Conservation (phyloP, 1,140 invertebrate species). For the Fopius arisanus region DNA sequence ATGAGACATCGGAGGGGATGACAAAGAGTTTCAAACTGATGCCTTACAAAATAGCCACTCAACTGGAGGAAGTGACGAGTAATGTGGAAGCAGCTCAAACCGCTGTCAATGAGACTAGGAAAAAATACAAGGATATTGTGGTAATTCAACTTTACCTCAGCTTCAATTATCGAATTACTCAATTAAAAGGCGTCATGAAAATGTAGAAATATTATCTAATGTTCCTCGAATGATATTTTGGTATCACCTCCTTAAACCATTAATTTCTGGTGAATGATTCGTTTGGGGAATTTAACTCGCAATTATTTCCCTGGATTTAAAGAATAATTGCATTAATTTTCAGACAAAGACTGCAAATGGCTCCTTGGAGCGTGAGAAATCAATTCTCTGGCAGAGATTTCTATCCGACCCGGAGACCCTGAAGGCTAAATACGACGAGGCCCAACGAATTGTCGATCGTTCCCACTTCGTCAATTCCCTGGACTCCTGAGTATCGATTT, state of each 20-base stretch:
- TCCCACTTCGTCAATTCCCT: constrained; percentile 28
- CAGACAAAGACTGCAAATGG: constrained; percentile 46
- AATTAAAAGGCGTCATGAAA: not conserved
- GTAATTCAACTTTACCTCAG: constrained; percentile 38
- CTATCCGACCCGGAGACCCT: constrained; percentile 49
- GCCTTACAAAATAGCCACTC: constrained; percentile 32
- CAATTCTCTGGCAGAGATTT: constrained; percentile 49
- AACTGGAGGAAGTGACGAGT: constrained; percentile 38
- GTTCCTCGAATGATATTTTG: no score
- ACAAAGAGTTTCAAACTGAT: constrained; percentile 45
- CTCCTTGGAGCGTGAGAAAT: constrained; percentile 48
- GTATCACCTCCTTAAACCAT: no score
- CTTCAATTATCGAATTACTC: not conserved
- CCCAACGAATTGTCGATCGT: constrained; percentile 27
- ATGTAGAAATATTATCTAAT: no score
- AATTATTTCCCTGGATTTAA: not conserved
- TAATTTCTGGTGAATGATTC: no score
- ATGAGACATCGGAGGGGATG: constrained; percentile 42
- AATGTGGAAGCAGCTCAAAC: constrained; percentile 38
- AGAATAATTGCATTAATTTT: constrained; percentile 22
- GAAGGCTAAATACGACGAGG: constrained; percentile 46
- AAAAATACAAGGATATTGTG: constrained; percentile 48
- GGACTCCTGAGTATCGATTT: not conserved
- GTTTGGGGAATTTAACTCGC: no score
- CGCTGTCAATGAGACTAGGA: constrained; percentile 40